These are phyloP conservation scores for Nothobranchius furzeri DNA, from an alignment of 2,113 vertebrate species.

Conservation along the genomic window DNA sequence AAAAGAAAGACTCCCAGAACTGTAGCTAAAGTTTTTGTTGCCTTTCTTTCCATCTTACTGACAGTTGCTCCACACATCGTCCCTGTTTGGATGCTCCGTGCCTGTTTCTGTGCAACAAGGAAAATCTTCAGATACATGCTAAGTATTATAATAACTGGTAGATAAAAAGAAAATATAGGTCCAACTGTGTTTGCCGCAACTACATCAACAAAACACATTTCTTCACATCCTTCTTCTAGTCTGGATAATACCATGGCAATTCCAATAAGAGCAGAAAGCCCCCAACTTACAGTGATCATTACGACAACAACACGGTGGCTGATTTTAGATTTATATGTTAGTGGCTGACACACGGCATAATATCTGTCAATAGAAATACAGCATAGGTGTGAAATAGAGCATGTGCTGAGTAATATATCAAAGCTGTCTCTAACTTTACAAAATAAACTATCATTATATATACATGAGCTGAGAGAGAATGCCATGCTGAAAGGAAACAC, in stretches of 20 bases:
- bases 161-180: constrained; percentile 7
- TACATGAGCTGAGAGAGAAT: constrained; percentile 1
- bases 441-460: not conserved
- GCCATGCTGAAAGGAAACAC: constrained; percentile 7
- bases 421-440: constrained; percentile 1
- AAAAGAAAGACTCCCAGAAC: constrained; percentile 31
- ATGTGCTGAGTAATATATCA: constrained; percentile 1
- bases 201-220: not conserved
- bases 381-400: constrained; percentile 1
- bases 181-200: not conserved
- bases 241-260: not conserved
- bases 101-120: constrained; percentile 19
- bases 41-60: constrained; percentile 26
- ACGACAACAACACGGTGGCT: not conserved
- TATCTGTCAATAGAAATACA: constrained; percentile 8
- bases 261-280: not conserved
- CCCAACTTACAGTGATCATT: constrained; percentile 1
- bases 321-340: constrained; percentile 2
- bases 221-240: not conserved
- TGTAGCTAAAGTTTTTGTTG: constrained; percentile 29
- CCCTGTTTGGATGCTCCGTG: constrained; percentile 14
- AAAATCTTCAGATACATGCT: constrained; percentile 25
- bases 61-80: not conserved
- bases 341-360: constrained; percentile 1
- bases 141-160: constrained; percentile 12